Evolutionary conservation across 2,888 invertebrate genomes (phyloP).

Genomic region (Cataglyphis albicans): DNA sequence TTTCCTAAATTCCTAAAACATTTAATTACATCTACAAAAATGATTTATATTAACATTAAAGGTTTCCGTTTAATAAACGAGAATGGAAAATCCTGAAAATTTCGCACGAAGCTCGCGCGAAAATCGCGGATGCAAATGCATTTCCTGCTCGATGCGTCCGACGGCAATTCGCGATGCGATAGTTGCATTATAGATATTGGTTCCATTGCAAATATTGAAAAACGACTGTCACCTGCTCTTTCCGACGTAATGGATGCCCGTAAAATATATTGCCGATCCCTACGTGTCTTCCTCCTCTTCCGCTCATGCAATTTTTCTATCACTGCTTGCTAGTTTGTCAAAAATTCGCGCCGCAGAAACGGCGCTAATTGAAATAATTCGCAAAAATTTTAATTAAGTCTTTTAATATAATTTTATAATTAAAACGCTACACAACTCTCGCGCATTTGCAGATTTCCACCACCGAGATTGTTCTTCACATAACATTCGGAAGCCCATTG

Average conservation of each 20-base stretch:
- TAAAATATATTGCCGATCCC: constrained; percentile 52
- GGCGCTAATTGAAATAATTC: constrained; percentile 25
- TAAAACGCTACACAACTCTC: not conserved
- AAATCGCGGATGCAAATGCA: constrained; percentile 18
- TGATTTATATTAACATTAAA: constrained; percentile 26
- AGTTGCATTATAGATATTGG: constrained; percentile 15
- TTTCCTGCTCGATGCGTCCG: constrained; percentile 44
- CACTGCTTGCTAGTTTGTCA: constrained; percentile 8
- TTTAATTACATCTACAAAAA: not conserved
- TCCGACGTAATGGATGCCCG: constrained; percentile 47
- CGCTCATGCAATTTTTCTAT: not conserved
- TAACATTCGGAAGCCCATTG: constrained; percentile 31
- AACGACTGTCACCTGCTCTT: constrained; percentile 58
- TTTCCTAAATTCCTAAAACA: not conserved
- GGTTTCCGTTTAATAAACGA: constrained; percentile 29
- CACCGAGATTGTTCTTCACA: constrained; percentile 13
- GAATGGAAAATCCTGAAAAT: not conserved
- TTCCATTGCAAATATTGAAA: constrained; percentile 61
- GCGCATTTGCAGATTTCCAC: constrained; percentile 3
- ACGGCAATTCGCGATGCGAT: constrained; percentile 39
- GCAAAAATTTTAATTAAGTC: constrained; percentile 33
- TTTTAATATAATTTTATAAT: constrained; percentile 26
- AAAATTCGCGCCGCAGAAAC: not conserved
- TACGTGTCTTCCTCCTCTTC: not conserved
- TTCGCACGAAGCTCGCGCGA: not conserved